Percentiles rank a stretch among this genome's conserved stretches.
These are phyloP conservation scores for Megaceryle maxima DNA, from an alignment of 2,113 vertebrate species.

Conservation along the genomic window DNA sequence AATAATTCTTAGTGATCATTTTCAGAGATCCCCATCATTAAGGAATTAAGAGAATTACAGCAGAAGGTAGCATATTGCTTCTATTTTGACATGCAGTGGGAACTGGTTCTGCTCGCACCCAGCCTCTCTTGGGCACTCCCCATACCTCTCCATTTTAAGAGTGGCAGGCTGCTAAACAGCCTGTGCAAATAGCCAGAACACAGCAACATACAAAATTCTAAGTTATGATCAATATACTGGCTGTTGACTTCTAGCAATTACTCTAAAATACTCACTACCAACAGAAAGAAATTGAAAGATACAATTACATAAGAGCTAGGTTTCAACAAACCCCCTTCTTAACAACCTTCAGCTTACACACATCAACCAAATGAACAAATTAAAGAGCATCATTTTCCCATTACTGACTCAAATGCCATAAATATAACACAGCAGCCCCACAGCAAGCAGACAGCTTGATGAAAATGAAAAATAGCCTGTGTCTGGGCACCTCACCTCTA, in stretches of 20 bases:
- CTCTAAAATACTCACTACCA: background rate
- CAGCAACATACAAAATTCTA: fast-evolving
- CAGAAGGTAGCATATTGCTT: background rate
- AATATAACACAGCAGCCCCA: conserved; percentile 51
- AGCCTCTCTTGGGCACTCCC: background rate
- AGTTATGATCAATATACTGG: background rate
- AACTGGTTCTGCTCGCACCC: background rate
- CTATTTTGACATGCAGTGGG: background rate
- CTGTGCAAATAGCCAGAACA: background rate
- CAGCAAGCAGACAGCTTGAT: conserved; percentile 53
- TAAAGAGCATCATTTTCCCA: conserved; percentile 54
- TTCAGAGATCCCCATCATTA: background rate
- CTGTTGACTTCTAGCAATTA: background rate
- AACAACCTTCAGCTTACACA: background rate
- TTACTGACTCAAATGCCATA: conserved; percentile 43
- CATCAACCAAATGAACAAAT: conserved; percentile 24
- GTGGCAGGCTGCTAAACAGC: background rate
- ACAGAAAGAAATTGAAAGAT: background rate
- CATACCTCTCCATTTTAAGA: background rate
- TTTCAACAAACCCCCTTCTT: background rate
- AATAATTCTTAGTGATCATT: background rate
- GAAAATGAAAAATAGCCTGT: conserved; percentile 54
- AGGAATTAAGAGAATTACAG: background rate
- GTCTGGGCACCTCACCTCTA: conserved; percentile 85
- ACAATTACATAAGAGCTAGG: background rate